Conservation (phyloP, 2,888 invertebrate species). For the Mylabris sibirica region DNA sequence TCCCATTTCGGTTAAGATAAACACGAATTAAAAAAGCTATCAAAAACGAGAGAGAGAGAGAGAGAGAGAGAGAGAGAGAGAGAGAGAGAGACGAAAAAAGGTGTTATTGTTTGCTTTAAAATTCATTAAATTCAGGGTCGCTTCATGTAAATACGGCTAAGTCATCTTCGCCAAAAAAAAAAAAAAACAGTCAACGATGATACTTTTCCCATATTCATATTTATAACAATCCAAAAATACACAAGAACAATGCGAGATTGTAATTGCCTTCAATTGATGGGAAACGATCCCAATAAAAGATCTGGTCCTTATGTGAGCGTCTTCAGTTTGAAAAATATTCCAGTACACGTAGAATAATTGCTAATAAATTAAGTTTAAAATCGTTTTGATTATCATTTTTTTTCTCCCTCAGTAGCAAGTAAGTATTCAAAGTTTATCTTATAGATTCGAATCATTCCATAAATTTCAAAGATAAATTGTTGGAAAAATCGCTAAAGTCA, state of each 20-base stretch:
- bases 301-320: background rate
- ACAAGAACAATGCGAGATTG: no score
- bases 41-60: background rate
- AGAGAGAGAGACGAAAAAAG: no score
- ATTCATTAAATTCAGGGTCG: slow-evolving; percentile 5
- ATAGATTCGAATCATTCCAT: background rate
- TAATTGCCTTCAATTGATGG: background rate
- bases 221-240: background rate
- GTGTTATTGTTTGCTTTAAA: background rate
- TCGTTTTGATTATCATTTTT: background rate
- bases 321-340: background rate
- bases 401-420: background rate
- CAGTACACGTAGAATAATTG: background rate
- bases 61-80: no score
- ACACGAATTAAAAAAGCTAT: background rate
- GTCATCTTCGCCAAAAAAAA: background rate
- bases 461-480: slow-evolving; percentile 3
- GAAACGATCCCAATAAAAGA: background rate
- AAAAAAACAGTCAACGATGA: no score
- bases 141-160: background rate
- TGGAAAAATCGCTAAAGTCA: slow-evolving; percentile 9
- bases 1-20: background rate
- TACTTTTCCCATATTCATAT: slow-evolving; percentile 3
- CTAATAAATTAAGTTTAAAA: no score
- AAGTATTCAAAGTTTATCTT: background rate